Evolutionary conservation across 2,113 vertebrate genomes (phyloP).

Genomic region (Enhydra lutris): DNA sequence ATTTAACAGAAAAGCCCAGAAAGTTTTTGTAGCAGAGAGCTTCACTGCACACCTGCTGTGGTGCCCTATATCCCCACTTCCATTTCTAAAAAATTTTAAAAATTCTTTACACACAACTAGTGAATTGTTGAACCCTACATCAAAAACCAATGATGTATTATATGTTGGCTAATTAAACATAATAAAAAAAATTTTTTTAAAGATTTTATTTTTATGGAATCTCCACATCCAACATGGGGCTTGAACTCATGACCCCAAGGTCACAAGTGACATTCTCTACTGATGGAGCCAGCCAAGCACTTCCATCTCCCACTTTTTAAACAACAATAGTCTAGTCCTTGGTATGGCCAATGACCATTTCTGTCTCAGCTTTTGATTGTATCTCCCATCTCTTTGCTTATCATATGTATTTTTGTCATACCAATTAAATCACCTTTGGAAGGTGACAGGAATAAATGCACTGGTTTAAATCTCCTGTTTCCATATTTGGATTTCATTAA

Average conservation of each 20-base stretch:
- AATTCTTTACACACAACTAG: too few relatives aligned
- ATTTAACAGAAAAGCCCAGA: not conserved
- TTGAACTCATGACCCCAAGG: not conserved
- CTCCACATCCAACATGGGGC: not conserved
- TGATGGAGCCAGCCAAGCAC: not conserved
- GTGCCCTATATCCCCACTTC: not conserved
- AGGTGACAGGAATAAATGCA: not conserved
- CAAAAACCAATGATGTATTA: too few relatives aligned
- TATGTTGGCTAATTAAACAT: too few relatives aligned
- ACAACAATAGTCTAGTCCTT: not conserved
- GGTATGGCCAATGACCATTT: not conserved
- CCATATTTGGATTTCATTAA: not conserved
- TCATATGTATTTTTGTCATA: not conserved
- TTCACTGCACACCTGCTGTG: not conserved
- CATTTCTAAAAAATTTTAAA: not conserved
- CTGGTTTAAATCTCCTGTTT: not conserved
- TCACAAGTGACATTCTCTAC: not conserved
- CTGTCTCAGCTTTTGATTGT: not conserved
- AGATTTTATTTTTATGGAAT: not conserved
- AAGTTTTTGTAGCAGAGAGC: not conserved
- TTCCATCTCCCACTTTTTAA: not conserved
- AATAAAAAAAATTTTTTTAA: not conserved
- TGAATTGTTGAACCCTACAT: too few relatives aligned
- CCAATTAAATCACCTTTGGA: not conserved
- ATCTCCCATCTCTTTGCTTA: not conserved